phyloP scores from a whole-genome alignment of 2,797 vertebrate genomes.

The Alosa sapidissima region DNA sequence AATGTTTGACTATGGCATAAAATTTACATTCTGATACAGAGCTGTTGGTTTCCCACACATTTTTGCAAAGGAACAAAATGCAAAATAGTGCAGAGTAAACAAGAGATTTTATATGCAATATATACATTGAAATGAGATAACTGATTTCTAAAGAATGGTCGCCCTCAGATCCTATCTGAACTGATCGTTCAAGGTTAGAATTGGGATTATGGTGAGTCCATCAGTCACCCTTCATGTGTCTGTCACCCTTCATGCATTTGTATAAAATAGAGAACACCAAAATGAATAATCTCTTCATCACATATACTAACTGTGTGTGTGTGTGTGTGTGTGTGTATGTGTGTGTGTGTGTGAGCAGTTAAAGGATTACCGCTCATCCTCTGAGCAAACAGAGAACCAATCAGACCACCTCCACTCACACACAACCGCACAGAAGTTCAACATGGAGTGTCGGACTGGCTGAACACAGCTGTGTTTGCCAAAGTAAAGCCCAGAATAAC shows the following conservation, averaged over 20 bases:
- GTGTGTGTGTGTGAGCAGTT: neutral
- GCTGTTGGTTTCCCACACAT: neutral
- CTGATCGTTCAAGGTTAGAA: neutral
- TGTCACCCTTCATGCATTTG: neutral
- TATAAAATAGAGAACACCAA: constrained; percentile 11
- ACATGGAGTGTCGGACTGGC: constrained; percentile 30
- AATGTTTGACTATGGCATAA: no score
- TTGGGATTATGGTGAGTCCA: neutral
- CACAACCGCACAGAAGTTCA: constrained; percentile 49
- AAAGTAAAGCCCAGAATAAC: constrained; percentile 33
- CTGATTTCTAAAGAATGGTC: neutral
- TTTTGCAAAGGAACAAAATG: neutral
- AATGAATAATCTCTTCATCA: constrained; percentile 16
- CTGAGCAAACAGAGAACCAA: constrained; percentile 71
- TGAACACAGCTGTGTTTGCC: constrained; percentile 75
- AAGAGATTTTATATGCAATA: neutral
- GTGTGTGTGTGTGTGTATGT: neutral
- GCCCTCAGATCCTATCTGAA: neutral
- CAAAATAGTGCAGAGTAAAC: neutral
- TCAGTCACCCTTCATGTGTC: constrained; percentile 18
- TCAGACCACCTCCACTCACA: constrained; percentile 42
- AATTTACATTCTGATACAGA: neutral
- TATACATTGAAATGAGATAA: neutral
- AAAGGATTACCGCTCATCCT: constrained; percentile 67
- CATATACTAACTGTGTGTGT: neutral